These are phyloP conservation scores for Caenorhabditis macrosperma DNA, from an alignment of 2,888 invertebrate genomes.

Conservation along the genomic window DNA sequence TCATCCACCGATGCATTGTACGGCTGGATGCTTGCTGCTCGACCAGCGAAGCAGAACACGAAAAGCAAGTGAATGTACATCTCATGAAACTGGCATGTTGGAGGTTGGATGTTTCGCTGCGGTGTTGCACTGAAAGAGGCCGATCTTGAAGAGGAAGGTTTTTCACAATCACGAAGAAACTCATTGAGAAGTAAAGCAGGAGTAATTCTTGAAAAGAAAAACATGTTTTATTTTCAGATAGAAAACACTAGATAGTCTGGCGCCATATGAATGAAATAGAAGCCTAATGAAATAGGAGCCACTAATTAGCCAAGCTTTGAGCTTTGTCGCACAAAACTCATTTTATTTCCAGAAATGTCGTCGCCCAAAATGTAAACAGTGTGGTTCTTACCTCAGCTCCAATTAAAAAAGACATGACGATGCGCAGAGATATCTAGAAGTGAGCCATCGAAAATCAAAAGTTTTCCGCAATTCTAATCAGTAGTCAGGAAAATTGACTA, in stretches of 20 bases:
- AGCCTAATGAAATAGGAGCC: not conserved
- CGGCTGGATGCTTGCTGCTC: constrained; percentile 37
- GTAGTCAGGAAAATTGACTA: not conserved
- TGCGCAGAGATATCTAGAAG: no score
- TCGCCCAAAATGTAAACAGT: constrained; percentile 1
- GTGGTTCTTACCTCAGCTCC: not conserved
- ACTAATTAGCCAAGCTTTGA: constrained; percentile 3
- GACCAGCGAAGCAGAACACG: constrained; percentile 44
- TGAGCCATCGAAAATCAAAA: not conserved
- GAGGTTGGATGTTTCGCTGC: not conserved
- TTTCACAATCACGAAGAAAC: not conserved
- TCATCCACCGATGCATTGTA: constrained; percentile 46
- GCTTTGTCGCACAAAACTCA: not conserved
- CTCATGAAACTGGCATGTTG: constrained; percentile 28
- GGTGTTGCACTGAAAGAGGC: not conserved
- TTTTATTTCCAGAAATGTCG: constrained; percentile 3
- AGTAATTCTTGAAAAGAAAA: constrained; percentile 9
- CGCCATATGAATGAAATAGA: no score
- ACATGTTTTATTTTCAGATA: not conserved
- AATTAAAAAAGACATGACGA: not conserved
- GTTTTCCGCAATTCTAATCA: not conserved
- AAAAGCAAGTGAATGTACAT: constrained; percentile 30
- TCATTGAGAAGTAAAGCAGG: constrained; percentile 30
- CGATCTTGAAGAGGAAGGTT: not conserved
- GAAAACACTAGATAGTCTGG: not conserved